These are phyloP conservation scores for Metellina segmentata DNA, from an alignment of 2,888 invertebrate genomes.

Conservation along the genomic window DNA sequence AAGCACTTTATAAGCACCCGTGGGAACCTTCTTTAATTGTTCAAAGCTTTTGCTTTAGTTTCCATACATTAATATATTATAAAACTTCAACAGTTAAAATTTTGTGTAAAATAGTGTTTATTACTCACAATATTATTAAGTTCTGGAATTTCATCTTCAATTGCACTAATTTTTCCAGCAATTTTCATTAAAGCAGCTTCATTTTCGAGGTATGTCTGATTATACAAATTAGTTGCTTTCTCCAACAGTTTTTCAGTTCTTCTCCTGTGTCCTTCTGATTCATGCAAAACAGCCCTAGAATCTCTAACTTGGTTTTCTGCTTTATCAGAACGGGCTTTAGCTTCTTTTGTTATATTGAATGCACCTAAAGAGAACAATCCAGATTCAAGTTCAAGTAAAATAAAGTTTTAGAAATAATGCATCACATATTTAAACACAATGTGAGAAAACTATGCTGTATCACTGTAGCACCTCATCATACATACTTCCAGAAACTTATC, in stretches of 20 bases:
- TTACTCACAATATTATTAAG: conserved; percentile 88
- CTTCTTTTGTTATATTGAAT: conserved; percentile 92
- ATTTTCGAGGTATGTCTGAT: conserved; percentile 87
- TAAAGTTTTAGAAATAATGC: neutral
- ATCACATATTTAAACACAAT: neutral
- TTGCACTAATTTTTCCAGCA: conserved; percentile 85
- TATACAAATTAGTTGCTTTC: conserved; percentile 84
- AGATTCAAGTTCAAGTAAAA: neutral
- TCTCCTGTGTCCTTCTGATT: conserved; percentile 85
- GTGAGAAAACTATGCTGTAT: conserved; percentile 19
- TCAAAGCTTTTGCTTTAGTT: too few species aligned
- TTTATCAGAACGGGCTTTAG: conserved; percentile 84
- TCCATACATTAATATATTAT: neutral
- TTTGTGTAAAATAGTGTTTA: neutral
- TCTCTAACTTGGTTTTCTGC: conserved; percentile 82
- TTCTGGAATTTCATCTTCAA: conserved; percentile 89
- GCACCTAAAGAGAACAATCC: conserved; percentile 83
- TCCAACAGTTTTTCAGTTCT: conserved; percentile 85
- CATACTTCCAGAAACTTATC: neutral
- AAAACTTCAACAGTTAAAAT: neutral
- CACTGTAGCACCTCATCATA: neutral
- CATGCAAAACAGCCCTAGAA: conserved; percentile 81
- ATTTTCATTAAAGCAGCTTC: conserved; percentile 87
- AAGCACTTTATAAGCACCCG: too few species aligned
- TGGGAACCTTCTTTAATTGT: too few species aligned